Percentiles rank a stretch among this genome's conserved stretches.
Conservation (phyloP, 2,888 invertebrate species). For the Hypomecis punctinalis region DNA sequence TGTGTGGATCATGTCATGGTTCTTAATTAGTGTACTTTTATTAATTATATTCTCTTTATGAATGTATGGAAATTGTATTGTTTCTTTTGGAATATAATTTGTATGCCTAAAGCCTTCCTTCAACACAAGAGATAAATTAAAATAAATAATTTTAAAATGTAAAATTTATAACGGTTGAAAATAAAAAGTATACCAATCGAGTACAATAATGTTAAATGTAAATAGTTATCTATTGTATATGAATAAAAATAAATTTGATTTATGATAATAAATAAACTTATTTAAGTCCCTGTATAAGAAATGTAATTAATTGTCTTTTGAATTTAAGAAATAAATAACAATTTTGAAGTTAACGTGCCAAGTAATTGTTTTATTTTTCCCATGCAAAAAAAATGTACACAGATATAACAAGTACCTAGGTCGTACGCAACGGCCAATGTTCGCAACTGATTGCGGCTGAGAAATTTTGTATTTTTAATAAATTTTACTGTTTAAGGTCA, state of each 20-base stretch:
- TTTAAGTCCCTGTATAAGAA: slow-evolving; percentile 59
- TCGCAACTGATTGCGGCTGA: no score
- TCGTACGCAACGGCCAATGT: no score
- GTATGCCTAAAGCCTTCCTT: slow-evolving; percentile 28
- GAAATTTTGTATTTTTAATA: no score
- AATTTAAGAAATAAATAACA: slow-evolving; percentile 74
- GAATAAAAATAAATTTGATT: slow-evolving; percentile 37
- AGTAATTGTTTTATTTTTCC: slow-evolving; percentile 66
- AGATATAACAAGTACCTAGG: no score
- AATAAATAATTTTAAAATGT: slow-evolving; percentile 27
- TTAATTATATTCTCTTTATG: no score
- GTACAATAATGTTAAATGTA: slow-evolving; percentile 82
- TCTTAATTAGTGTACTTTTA: no score
- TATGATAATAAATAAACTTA: slow-evolving; percentile 69
- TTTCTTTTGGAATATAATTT: background rate
- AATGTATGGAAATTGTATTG: no score
- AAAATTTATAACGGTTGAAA: slow-evolving; percentile 61
- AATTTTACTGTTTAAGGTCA: no score
- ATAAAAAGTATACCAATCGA: slow-evolving; percentile 76
- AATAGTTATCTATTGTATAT: slow-evolving; percentile 54
- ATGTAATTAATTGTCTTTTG: slow-evolving; percentile 73
- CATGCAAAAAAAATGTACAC: no score
- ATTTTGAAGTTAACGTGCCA: slow-evolving; percentile 84
- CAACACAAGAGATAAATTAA: slow-evolving; percentile 28
- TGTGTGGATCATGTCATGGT: no score